Base-by-base conservation (phyloP, 2,888 invertebrate species). In the Diaperis boleti region DNA sequence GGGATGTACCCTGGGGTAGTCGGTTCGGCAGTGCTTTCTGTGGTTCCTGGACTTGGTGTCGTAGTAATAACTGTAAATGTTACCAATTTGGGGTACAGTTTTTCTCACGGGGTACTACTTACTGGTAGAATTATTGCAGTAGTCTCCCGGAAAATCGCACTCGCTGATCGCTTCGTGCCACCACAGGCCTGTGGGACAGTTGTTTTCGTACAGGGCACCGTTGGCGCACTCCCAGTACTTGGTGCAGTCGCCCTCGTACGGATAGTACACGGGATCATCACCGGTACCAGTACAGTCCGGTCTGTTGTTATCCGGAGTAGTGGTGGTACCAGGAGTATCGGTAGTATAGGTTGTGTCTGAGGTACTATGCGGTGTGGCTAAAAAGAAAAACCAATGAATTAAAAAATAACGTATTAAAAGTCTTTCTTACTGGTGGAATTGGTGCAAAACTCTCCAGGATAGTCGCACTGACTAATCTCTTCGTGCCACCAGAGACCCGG, bases 401-500 rank as follows among this genome's bases (percentile, higher is more conserved):
- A 35, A n/a, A n/a, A n/a, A n/a, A n/a, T n/a, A n/a, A n/a, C n/a
- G n/a, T n/a, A n/a, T n/a, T n/a, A n/a, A n/a, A n/a, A n/a, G n/a
- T n/a, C n/a, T n/a, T n/a, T n/a, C 37, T 33, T 17, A 4, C 20
- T 11, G n/a, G n/a, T n/a, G n/a, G n/a, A n/a, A 49, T 49, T 15
- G 4, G 5, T 14, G 13, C 56, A 56, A 17, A 45, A 56, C 33
- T 44, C 35, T 45, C 45, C 45, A 17, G 49, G 56, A 45, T 57
- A 61, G 29, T 65, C 65, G 44, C 65, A 65, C 13, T 59, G 44
- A 22, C 14, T 35, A 3, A 57, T 54, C 15, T 52, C 55, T 47
- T 65, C 47, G 33, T 65, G 50, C 65, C 65, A 65, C 52, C 59
- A 65, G 4, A 62, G 42, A 8, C 57, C 61, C 18, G 10, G 15